Percentiles rank a stretch among this genome's conserved stretches.
Evolutionary conservation across 2,113 vertebrate species (phyloP).

Genomic region (Pollachius pollachius): DNA sequence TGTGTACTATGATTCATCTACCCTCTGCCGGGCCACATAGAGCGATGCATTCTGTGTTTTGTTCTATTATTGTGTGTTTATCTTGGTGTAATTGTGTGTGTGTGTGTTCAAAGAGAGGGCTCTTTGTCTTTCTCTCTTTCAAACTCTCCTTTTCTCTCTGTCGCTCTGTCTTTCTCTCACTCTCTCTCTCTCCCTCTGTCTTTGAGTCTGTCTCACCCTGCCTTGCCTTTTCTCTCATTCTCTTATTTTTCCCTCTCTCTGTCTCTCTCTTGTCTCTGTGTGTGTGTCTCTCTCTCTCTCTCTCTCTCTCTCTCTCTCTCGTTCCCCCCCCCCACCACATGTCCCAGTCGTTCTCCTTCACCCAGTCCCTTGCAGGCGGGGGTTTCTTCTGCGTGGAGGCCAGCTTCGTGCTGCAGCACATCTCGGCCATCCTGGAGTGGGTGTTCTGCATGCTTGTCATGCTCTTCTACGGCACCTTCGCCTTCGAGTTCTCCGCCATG

Average conservation of each 20-base stretch:
- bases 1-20: no score
- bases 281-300: no score
- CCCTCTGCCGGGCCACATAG: no score
- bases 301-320: no score
- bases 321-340: not conserved
- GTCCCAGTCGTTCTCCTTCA: slow-evolving; percentile 68
- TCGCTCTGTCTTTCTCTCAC: not conserved
- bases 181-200: not conserved
- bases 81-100: no score
- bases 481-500: slow-evolving; percentile 81
- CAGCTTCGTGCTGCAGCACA: slow-evolving; percentile 81
- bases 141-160: not conserved
- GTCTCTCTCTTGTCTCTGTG: not conserved
- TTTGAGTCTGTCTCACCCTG: no score
- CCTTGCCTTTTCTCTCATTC: not conserved
- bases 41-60: no score
- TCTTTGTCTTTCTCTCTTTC: not conserved
- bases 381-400: slow-evolving; percentile 83
- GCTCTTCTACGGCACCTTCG: slow-evolving; percentile 85
- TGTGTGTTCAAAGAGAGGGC: no score
- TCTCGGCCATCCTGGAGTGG: slow-evolving; percentile 87
- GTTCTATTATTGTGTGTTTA: no score
- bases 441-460: slow-evolving; percentile 84
- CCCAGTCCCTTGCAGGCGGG: slow-evolving; percentile 68
- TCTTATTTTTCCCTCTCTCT: not conserved